Evolutionary conservation across 2,888 invertebrate species (phyloP), one percentile per base, ranked within the genome.

Genomic region (Piscicola geometra): DNA sequence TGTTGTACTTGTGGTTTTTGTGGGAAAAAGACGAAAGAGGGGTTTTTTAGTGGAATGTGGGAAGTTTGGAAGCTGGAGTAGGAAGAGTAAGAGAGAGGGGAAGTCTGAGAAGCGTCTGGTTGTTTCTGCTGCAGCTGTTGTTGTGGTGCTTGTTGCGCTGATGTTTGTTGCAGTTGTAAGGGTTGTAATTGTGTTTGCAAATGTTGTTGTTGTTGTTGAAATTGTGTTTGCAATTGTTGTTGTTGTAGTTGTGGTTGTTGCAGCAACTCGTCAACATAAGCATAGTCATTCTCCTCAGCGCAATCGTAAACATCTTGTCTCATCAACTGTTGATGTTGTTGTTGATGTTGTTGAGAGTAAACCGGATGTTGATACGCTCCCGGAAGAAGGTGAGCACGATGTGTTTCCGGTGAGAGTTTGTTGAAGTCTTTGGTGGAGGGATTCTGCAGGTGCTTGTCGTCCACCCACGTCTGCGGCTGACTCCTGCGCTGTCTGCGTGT

Each of bases 241-340:
- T 32, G 33, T 12, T 15, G 30, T 0, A 3, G 50, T n/a, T 12
- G 68, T 28, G 41, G 71, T 35, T 35, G 33, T n/a, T 73, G 73
- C 64, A 73, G 35, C 60, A 73, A 35, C 36, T 73, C 73, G 33
- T 73, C 73, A 32, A 73, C 73, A 30, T 73, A 73, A 15, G 73
- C 73, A 32, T 73, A 73, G 41, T 73, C 73, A 28, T 73, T 73
- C 36, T 73, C 73, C 30, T 73, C 73, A n/a, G 35, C 52, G 33
- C n/a, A 32, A 36, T 73, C 73, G 60, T 60, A 60, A 1, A 32
- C 21, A 9, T 12, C 33, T 67, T 67, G 64, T 9, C 64, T 28
- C 30, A 30, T 3, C 64, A 30, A n/a, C 25, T 71, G 71, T 35
- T 41, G n/a, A n/a, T n/a, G n/a, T n/a, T n/a, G n/a, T n/a, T n/a